Evolutionary conservation across 2,113 vertebrate genomes (phyloP), one percentile per base, ranked within the genome.

Genomic region (Calcarius ornatus): DNA sequence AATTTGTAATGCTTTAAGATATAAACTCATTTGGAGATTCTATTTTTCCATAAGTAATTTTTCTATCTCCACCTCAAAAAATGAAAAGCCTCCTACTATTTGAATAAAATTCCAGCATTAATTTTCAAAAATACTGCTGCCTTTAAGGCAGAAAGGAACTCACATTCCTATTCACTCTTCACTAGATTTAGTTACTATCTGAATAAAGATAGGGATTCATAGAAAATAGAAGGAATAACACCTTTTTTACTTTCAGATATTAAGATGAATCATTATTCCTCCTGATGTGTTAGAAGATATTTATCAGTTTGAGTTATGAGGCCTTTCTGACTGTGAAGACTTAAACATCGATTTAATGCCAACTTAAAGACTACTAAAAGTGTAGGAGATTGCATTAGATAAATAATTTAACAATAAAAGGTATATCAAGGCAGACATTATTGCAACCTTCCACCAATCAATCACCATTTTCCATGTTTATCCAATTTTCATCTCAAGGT

Each of bases 391-490:
- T 93, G 92, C 97, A 98, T 97, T 92, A 97, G 96, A 97, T 97
- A 97, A 97, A 97, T 98, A 98, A 98, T 98, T 97, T 97, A 76
- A 96, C 97, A 98, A 98, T 97, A 97, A 96, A 97, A 95, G 94
- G 88, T 97, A 96, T 94, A 97, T 98, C 97, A 97, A 96, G 92
- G 90, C 45, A 84, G 95, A 94, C 83, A 63, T 90, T 77, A 80
- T 79, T 97, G 93, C 97, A 81, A 42, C 82, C 31, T 70, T 86
- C 80, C 35, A 92, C 83, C 90, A 97, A 98, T 98, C 97, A 97
- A 97, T 98, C 96, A 97, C 86, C 92, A 97, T 97, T 97, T 97
- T 80, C 95, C 42, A 35, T 96, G 97, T 98, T 98, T 98, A 98
- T 96, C 96, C 95, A 93, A 85, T 96, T 97, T 96, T 95, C 94